Evolutionary conservation across 2,888 invertebrate genomes (phyloP).

Genomic region (Timandra comae): DNA sequence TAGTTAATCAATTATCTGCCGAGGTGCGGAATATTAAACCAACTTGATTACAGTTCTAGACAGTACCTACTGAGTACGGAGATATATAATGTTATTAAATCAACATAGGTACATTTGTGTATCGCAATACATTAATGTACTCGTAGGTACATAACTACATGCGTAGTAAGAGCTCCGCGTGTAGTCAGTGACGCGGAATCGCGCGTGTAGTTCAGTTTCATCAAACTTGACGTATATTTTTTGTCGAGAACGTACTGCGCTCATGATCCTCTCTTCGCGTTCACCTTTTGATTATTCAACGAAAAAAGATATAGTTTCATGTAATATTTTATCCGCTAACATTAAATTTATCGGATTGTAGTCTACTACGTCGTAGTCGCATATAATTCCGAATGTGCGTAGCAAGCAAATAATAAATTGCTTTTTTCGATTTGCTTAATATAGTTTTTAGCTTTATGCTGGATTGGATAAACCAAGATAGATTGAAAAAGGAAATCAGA

Average conservation of each 20-base stretch:
- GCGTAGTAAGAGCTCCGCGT: conserved; percentile 23
- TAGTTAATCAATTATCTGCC: conserved; percentile 6
- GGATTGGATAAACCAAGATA: too few relatives aligned
- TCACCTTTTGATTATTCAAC: conserved; percentile 36
- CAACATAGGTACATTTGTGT: too few relatives aligned
- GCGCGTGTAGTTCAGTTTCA: conserved; percentile 35
- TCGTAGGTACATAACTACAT: conserved; percentile 8
- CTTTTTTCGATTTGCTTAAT: conserved; percentile 7
- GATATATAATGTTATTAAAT: too few relatives aligned
- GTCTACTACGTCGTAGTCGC: conserved; percentile 18
- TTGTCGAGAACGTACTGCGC: conserved; percentile 27
- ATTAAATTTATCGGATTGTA: conserved; percentile 30
- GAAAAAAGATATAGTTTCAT: conserved; percentile 30
- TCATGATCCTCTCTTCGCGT: conserved; percentile 33
- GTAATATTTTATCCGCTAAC: conserved; percentile 30
- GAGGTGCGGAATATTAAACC: conserved; percentile 15
- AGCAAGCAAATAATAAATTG: conserved; percentile 31
- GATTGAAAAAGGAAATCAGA: too few relatives aligned
- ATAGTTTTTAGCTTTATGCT: too few relatives aligned
- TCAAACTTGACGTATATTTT: conserved; percentile 36
- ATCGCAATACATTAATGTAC: too few relatives aligned
- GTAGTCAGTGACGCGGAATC: conserved; percentile 33
- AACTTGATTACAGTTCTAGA: conserved; percentile 2
- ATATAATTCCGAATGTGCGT: conserved; percentile 16
- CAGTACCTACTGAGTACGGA: too few relatives aligned